Base-by-base conservation (phyloP, 1,140 invertebrate genomes). In the Schlechtendalia chinensis region DNA sequence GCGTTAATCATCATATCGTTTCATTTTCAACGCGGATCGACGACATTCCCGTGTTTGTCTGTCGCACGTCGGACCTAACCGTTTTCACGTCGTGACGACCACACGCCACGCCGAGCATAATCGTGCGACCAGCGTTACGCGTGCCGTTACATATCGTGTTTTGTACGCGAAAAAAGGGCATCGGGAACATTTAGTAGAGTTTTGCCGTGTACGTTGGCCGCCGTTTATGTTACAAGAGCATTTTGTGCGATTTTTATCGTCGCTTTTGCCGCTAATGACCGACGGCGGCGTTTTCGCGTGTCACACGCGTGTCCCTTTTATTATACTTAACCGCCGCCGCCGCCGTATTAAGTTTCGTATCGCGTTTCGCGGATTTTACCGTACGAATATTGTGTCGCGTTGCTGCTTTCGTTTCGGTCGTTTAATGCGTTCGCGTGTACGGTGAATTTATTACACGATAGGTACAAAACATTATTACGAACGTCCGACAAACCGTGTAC, bases 221-320 rank as follows among this genome's bases (percentile, higher is more conserved):
- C 27, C 61, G 61, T 69, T 45, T 69, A 50, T 27, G 22, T 72
- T 72, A 79, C 75, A 79, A 45, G 58, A 79, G 58, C 58, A 58
- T 79, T 79, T 79, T 63, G 47, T 72, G 69, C 58, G 75, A 79
- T 61, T 79, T 63, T 79, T 79, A 79, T 79, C 75, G 75, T 54
- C 47, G 4, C 10, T 29, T 54, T 29, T 47, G 27, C 22, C 24
- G 0, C 59, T 72, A 72, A 72, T 72, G 47, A 29, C 65, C n/a
- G 65, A 10, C 11, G 67, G 5, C 14, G 17, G 27, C 50, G 10
- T 72, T 53, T 72, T 22, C 32, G 69, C 69, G 69, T 72, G 69
- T n/a, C n/a, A 72, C 29, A 54, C 50, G 67, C 67, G 69, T 72
- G 69, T 29, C 50, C 27, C 19, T 29, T 39, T 4, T 39, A 39